Base-by-base conservation (phyloP, 2,113 vertebrate species). In the Pavo muticus region DNA sequence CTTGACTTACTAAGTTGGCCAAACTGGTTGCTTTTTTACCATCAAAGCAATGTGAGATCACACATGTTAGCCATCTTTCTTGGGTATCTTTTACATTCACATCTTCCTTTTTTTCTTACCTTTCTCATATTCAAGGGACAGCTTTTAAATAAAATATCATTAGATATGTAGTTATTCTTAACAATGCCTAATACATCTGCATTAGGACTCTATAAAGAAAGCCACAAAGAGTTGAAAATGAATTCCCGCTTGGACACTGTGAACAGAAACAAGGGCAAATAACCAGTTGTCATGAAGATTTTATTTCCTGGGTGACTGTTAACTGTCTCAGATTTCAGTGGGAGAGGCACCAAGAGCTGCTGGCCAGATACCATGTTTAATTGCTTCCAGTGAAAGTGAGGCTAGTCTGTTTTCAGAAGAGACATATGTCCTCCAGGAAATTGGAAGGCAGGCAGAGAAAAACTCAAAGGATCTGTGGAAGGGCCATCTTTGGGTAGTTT, bases 371-470 rank as follows among this genome's bases (percentile, higher is more conserved):
- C 85, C 61, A 56, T 20, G 0, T 89, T 84, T 92, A 88, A 93
- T 92, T 89, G 77, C 92, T 96, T 89, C 84, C 92, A 72, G 87
- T 78, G 93, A 92, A 88, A 95, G 86, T 64, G 65, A 76, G 77
- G 80, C 69, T 93, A 54, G 88, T 93, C 92, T 88, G 9, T 90
- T 86, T 77, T 86, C 83, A 63, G 61, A 60, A 68, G 88, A 95
- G 94, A 93, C 86, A 77, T 93, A 93, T 94, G 80, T 79, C 61
- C 92, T 87, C 73, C 84, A 77, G 95, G 95, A 95, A 96, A 90
- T 93, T 30, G 93, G 88, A 88, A 95, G 54, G 73, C 81, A 72
- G 44, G 81, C 68, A 87, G 77, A 87, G 67, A 88, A 96, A 80
- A 96, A 93, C 76, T 95, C 39, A 2, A 30, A 95, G 76, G 91